These are phyloP conservation scores for Cynocephalus volans DNA, from an alignment of 2,113 vertebrate species.

Conservation along the genomic window DNA sequence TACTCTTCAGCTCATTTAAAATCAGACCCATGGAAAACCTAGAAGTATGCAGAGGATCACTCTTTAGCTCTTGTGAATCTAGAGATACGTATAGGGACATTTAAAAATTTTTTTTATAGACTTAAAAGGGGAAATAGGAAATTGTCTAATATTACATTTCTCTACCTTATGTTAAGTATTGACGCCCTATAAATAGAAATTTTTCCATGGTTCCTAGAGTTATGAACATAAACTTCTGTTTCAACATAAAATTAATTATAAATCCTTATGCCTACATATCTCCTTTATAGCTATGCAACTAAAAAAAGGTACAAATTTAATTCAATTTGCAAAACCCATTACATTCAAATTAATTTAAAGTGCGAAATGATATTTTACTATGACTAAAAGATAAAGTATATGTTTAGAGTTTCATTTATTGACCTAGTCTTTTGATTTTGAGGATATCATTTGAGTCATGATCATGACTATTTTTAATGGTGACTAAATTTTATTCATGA, in stretches of 20 bases:
- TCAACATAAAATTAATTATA: not conserved
- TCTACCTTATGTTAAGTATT: not conserved
- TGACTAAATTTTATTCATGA: slow-evolving; percentile 33
- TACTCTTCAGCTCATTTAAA: not conserved
- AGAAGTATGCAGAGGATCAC: not conserved
- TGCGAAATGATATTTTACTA: slow-evolving; percentile 2
- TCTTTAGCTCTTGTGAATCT: not conserved
- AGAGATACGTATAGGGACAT: not conserved
- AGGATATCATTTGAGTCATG: not conserved
- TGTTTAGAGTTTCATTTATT: not conserved
- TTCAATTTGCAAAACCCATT: not conserved
- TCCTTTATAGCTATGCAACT: not conserved
- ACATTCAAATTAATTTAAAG: not conserved
- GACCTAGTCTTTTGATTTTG: not conserved
- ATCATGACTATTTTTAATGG: not conserved
- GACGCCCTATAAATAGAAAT: not conserved
- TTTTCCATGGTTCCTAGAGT: not conserved
- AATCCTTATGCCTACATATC: not conserved
- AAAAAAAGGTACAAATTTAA: not conserved
- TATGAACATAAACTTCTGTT: not conserved
- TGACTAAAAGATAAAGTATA: not conserved
- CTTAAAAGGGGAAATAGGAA: not conserved
- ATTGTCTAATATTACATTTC: not conserved
- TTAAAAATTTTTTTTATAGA: not conserved
- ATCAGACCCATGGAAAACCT: not conserved